phyloP scores from a whole-genome alignment of 2,113 vertebrate genomes.

The Amia ocellicauda region DNA sequence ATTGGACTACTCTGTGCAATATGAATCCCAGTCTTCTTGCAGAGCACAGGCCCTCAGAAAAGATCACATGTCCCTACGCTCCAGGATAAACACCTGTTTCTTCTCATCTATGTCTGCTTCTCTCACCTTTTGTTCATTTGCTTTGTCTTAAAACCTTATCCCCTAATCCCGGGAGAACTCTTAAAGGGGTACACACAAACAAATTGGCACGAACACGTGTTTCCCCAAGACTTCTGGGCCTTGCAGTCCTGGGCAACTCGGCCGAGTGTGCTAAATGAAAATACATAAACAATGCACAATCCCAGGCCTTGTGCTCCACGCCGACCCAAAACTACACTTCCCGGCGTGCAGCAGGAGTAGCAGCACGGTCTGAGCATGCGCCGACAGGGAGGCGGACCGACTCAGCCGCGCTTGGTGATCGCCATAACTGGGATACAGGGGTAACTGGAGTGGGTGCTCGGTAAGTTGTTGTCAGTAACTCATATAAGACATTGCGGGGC shows the following conservation, averaged over 20 bases:
- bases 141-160: not conserved
- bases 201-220: not conserved
- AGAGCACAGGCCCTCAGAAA: too few species aligned
- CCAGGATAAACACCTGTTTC: too few species aligned
- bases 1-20: too few species aligned
- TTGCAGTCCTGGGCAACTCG: too few species aligned
- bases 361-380: conserved; percentile 42
- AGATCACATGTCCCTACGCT: too few species aligned
- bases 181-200: not conserved
- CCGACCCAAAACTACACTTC: conserved; percentile 33
- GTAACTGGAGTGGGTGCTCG: conserved; percentile 53
- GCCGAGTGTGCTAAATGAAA: not conserved
- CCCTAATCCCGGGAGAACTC: not conserved
- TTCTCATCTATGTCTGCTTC: not conserved
- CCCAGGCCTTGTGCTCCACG: too few species aligned
- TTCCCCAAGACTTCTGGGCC: conserved; percentile 2
- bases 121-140: not conserved
- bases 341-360: conserved; percentile 34
- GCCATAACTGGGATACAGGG: conserved; percentile 55
- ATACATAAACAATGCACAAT: too few species aligned
- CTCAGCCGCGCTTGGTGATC: conserved; percentile 49
- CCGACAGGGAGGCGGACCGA: conserved; percentile 29
- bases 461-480: conserved; percentile 49
- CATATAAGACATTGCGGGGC: not conserved
- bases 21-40: too few species aligned